Base-by-base conservation (phyloP, 2,797 vertebrate species). In the Silurus lanzhouensis region DNA sequence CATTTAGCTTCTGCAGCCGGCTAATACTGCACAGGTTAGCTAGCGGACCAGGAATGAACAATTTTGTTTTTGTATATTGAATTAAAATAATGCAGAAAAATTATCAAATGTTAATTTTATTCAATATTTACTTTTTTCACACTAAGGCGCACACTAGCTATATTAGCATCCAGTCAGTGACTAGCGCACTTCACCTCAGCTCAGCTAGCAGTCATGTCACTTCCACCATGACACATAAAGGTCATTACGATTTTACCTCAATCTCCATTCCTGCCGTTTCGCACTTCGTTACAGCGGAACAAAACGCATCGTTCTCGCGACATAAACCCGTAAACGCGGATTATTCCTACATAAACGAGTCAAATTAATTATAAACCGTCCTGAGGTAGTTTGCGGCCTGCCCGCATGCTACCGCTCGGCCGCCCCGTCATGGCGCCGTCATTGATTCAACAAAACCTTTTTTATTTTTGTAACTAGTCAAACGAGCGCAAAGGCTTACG, bases 151-250 rank as follows among this genome's bases (percentile, higher is more conserved):
- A 57, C 60, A 1, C 44, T 5, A 0, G 14, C 22, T 8, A 80
- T n/a, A 19, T 52, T 67, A 67, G 46, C 79, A 67, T 31, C 15
- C 7, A 15, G 64, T 13, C 1, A 38, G 72, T 9, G 12, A 17
- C 60, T 22, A 14, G 72, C 82, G 6, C 48, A 52, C 48, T 52
- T 52, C 10, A 52, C 48, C 48, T 52, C 48, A 81, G 75, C 46
- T 27, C 13, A 68, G 58, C 44, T 87, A 86, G 67, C 70, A 22
- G 22, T 46, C 55, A 57, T 77, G 81, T 71, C 72, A 75, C 70
- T 78, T 71, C 78, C 80, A 78, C 92, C 92, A 91, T 94, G 89
- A 91, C 91, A 87, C 84, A 82, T 83, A 95, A 93, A 96, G 95
- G 95, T 96, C 95, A 96, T 95, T 91, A 1, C 61, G n/a, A 68